These are phyloP conservation scores for Apodemia duryi DNA, from an alignment of 2,888 invertebrate genomes.

Conservation along the genomic window DNA sequence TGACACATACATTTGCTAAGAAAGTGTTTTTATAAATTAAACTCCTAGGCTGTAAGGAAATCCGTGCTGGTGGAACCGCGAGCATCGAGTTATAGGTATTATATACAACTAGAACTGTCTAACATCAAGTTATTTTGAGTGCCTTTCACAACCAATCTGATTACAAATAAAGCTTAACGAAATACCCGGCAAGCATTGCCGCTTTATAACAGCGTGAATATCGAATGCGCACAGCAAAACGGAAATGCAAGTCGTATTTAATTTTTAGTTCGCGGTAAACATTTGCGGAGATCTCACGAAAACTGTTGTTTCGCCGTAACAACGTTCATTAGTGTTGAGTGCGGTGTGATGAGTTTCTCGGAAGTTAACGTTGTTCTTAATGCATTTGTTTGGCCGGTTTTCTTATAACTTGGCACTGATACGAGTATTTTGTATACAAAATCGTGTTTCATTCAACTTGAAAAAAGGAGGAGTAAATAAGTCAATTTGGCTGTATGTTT, in stretches of 20 bases:
- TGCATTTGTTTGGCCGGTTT: conserved; percentile 14
- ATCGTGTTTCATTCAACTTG: no score
- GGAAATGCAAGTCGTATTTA: conserved; percentile 15
- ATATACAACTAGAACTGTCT: not conserved
- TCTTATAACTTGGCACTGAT: conserved; percentile 1
- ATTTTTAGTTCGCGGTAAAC: conserved; percentile 14
- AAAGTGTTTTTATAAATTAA: no score
- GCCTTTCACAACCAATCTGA: conserved; percentile 7
- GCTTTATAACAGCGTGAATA: conserved; percentile 6
- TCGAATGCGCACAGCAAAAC: conserved; percentile 11
- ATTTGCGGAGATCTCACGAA: conserved; percentile 15
- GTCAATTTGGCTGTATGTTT: no score
- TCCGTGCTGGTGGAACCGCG: no score
- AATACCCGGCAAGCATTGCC: conserved; percentile 1
- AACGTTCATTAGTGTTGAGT: conserved; percentile 12
- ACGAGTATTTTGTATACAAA: conserved; percentile 22
- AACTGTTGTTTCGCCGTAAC: conserved; percentile 15
- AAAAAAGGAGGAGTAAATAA: no score
- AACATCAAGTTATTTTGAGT: not conserved
- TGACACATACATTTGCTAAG: no score
- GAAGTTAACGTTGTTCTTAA: conserved; percentile 11
- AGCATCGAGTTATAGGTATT: conserved; percentile 19
- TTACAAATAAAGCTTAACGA: conserved; percentile 7
- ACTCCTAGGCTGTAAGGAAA: no score
- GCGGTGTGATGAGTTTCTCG: conserved; percentile 13